Evolutionary conservation across 2,888 invertebrate species (phyloP), one percentile per base, ranked within the genome.

Genomic region (Sphaerophoria rueppellii): DNA sequence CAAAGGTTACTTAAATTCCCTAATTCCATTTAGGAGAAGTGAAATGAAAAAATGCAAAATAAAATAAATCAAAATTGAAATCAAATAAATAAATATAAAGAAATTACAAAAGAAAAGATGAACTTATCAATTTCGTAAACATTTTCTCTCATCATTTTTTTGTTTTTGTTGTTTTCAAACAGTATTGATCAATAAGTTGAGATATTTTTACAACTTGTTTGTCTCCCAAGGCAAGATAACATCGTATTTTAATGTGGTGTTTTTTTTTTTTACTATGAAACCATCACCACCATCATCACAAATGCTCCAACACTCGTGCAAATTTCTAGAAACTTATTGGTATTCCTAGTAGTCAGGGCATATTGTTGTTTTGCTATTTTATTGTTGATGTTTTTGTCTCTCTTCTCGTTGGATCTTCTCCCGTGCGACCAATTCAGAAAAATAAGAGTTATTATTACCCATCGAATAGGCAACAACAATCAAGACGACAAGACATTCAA

Each of bases 401-500:
- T 57, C 6, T 40, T 72, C 14, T 34, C 60, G 57, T 74, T 65
- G 63, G 70, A 55, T 69, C 50, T 40, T 75, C 69, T 79, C 65
- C 63, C 40, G 37, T 52, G 52, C 46, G 48, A 70, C 35, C 57
- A 71, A 67, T 74, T 67, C 67, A 71, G 54, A 37, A 61, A 80
- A 79, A 72, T 75, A 80, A 80, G 75, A 83, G 61, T 80, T 72
- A 72, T 57, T 75, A 67, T 71, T 9, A 34, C 4, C n/a, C 11
- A 24, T 24, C 1, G 1, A 24, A 24, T 2, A 24, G 24, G 11
- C 74, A 79, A 80, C 80, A 83, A 76, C 72, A 83, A 80, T 83
- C 83, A 83, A 83, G 75, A 75, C 83, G 76, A 79, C 83, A 83
- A 83, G 75, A 75, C 83, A 83, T 83, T 80, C 72, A 80, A 76